Conservation (phyloP, 1,140 invertebrate species). For the Anastrepha obliqua region DNA sequence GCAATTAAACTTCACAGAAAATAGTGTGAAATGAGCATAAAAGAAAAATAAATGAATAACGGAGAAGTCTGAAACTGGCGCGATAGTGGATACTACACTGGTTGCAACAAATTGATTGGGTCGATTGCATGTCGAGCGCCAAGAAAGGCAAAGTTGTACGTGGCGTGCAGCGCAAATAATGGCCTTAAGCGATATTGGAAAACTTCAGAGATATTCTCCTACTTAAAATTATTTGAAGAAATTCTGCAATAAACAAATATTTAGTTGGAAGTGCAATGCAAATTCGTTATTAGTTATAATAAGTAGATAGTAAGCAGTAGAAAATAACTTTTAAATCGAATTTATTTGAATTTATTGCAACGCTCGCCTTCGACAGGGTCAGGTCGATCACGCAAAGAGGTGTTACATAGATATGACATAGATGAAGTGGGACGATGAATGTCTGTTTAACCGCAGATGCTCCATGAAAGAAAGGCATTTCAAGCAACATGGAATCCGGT, state of each 20-base stretch:
- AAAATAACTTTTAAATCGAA: too few species aligned
- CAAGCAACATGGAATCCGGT: too few species aligned
- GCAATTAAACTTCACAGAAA: constrained; percentile 26
- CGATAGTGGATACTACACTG: background rate
- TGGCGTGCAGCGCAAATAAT: constrained; percentile 24
- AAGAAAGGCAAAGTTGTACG: background rate
- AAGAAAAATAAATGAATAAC: constrained; percentile 6
- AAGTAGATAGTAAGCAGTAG: too few species aligned
- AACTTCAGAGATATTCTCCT: background rate
- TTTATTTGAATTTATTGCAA: too few species aligned
- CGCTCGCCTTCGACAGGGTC: too few species aligned
- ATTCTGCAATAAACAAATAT: background rate
- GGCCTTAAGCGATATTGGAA: constrained; percentile 27
- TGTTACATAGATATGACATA: too few species aligned
- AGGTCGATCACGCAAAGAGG: too few species aligned
- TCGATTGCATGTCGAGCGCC: constrained; percentile 41
- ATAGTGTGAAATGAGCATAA: background rate
- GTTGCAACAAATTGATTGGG: constrained; percentile 5
- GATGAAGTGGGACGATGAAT: too few species aligned
- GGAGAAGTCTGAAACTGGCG: background rate
- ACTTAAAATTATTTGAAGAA: background rate
- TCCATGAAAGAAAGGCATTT: too few species aligned
- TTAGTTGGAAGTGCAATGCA: background rate
- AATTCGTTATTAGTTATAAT: too few species aligned
- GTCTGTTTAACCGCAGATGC: too few species aligned